Percentiles rank a stretch among this genome's conserved stretches.
Conservation (phyloP, 2,888 invertebrate genomes). For the Eupithecia abbreviata region DNA sequence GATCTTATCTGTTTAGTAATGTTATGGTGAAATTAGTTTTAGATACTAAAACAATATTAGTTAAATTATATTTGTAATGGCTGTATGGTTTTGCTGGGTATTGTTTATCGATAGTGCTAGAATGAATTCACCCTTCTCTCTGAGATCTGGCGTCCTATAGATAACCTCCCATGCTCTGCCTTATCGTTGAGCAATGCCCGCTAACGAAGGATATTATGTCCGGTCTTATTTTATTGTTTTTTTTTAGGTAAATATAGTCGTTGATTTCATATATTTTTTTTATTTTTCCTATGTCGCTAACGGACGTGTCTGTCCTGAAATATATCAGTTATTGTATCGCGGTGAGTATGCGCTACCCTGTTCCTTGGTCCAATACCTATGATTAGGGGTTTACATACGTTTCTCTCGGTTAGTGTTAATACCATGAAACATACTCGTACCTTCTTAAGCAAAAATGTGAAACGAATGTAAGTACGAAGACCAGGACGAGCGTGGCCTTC, state of each 20-base stretch:
- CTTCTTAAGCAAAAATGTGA: not conserved
- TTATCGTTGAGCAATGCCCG: not conserved
- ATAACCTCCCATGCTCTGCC: not conserved
- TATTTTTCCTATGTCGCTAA: slow-evolving; percentile 2
- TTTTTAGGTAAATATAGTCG: not conserved
- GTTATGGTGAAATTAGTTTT: slow-evolving; percentile 48
- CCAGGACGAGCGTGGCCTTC: not conserved
- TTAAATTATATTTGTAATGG: slow-evolving; percentile 48
- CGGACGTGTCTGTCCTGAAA: not conserved
- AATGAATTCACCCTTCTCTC: not conserved
- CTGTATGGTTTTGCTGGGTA: slow-evolving; percentile 11
- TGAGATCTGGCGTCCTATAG: not conserved
- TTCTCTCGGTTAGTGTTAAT: not conserved
- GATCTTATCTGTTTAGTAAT: slow-evolving; percentile 54
- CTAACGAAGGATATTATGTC: not conserved
- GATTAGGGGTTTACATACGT: not conserved
- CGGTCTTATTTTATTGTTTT: slow-evolving; percentile 1
- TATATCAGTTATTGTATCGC: not conserved
- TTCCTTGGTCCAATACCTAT: not conserved
- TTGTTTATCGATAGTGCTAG: not conserved
- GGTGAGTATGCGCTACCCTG: not conserved
- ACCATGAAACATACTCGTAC: not conserved
- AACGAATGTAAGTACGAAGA: not conserved
- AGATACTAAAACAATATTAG: slow-evolving; percentile 58
- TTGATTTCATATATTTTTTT: not conserved